Conservation (phyloP, 2,797 vertebrate genomes). For the Cryptoprocta ferox region DNA sequence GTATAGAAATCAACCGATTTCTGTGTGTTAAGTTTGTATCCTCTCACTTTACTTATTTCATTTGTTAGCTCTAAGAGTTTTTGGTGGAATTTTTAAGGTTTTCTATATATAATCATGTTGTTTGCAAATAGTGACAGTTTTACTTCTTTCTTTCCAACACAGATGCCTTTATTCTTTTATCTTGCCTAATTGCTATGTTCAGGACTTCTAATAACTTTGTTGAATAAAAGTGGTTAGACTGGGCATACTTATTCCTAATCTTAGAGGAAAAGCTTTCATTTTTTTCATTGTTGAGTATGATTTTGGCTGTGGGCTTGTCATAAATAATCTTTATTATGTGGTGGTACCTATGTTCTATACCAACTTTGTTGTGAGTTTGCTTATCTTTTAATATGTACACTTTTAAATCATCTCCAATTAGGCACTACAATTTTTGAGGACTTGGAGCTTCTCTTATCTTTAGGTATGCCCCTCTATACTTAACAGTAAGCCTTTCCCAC, state of each 20-base stretch:
- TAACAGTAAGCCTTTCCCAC: background rate
- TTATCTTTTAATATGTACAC: background rate
- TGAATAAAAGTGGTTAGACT: background rate
- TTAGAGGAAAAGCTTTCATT: background rate
- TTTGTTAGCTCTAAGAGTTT: background rate
- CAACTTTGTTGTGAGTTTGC: background rate
- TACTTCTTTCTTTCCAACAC: background rate
- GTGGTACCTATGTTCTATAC: background rate
- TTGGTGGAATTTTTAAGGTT: background rate
- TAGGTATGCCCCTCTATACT: background rate
- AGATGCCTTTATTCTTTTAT: background rate
- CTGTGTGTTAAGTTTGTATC: background rate
- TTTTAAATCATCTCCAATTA: background rate
- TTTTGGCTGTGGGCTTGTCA: background rate
- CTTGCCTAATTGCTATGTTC: background rate
- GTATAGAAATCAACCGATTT: background rate
- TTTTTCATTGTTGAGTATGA: background rate
- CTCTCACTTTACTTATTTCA: background rate
- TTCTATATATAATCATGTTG: background rate
- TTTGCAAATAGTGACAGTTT: background rate
- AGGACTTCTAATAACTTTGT: background rate
- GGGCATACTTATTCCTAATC: background rate
- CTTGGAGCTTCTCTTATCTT: background rate
- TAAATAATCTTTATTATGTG: background rate
- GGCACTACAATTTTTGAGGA: background rate